phyloP scores from a whole-genome alignment of 1,140 invertebrate genomes.

The Neuroterus valhalla region DNA sequence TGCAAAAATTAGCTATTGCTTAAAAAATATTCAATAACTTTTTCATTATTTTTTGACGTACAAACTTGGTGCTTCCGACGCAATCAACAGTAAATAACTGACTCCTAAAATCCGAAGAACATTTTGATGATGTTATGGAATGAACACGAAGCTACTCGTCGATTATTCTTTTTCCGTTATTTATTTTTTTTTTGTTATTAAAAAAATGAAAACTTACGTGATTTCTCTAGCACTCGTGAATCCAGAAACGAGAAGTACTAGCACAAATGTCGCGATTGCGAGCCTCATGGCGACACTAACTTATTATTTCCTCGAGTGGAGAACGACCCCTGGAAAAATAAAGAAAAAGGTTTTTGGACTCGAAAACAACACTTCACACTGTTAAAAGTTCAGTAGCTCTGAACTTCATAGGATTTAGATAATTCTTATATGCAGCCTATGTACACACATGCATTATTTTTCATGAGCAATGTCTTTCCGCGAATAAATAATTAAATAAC shows the following conservation, averaged over 20 bases:
- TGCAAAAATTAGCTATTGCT: too few species aligned
- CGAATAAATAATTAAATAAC: too few species aligned
- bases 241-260: constrained; percentile 44
- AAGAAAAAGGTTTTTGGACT: constrained; percentile 36
- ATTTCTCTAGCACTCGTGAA: constrained; percentile 54
- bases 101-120: too few species aligned
- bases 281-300: constrained; percentile 22
- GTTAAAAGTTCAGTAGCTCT: not conserved
- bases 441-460: too few species aligned
- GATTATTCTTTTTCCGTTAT: not conserved
- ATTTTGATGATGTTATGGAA: too few species aligned
- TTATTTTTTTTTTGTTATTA: not conserved
- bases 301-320: constrained; percentile 16
- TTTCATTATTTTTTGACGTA: too few species aligned
- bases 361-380: not conserved
- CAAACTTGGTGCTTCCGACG: too few species aligned
- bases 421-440: not conserved
- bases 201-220: constrained; percentile 54
- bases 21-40: too few species aligned
- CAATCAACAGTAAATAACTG: too few species aligned
- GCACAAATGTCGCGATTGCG: constrained; percentile 50
- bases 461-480: too few species aligned
- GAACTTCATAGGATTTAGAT: constrained; percentile 21
- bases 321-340: constrained; percentile 25
- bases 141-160: too few species aligned